Evolutionary conservation across 1,140 invertebrate genomes (phyloP).

Genomic region (Elymnias hypermnestra): DNA sequence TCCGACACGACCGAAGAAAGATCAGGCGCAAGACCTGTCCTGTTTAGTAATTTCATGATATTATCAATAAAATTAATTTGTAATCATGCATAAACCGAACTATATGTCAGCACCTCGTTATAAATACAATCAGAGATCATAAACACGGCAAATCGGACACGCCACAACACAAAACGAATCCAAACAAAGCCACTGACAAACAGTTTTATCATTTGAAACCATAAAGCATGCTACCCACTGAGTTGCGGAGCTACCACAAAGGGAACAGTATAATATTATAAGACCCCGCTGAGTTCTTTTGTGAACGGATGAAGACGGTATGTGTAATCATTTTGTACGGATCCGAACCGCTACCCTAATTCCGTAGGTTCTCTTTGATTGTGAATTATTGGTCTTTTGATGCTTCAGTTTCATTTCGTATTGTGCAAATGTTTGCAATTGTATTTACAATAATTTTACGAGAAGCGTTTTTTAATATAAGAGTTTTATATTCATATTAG

Average conservation of each 20-base stretch:
- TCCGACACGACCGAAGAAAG: too few species aligned
- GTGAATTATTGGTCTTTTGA: constrained; percentile 62
- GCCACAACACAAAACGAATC: constrained; percentile 51
- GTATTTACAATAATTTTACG: constrained; percentile 4
- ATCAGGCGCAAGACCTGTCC: too few species aligned
- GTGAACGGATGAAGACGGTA: constrained; percentile 65
- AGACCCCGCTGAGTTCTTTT: constrained; percentile 69
- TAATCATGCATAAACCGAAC: constrained; percentile 18
- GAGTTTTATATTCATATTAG: too few species aligned
- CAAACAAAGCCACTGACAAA: constrained; percentile 63
- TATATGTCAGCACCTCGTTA: constrained; percentile 51
- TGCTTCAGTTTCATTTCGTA: constrained; percentile 54
- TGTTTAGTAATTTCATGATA: too few species aligned
- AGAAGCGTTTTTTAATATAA: too few species aligned
- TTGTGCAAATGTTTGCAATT: constrained; percentile 32
- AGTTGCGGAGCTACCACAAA: constrained; percentile 60
- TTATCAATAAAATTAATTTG: too few species aligned
- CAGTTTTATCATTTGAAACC: constrained; percentile 73
- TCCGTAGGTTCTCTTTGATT: constrained; percentile 61
- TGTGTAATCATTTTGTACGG: constrained; percentile 70
- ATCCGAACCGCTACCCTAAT: constrained; percentile 65
- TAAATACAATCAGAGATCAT: constrained; percentile 27
- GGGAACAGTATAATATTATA: constrained; percentile 68
- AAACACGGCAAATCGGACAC: constrained; percentile 49
- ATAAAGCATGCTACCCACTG: constrained; percentile 70